Base-by-base conservation (phyloP, 2,888 invertebrate species). In the Lamellibrachia satsuma region DNA sequence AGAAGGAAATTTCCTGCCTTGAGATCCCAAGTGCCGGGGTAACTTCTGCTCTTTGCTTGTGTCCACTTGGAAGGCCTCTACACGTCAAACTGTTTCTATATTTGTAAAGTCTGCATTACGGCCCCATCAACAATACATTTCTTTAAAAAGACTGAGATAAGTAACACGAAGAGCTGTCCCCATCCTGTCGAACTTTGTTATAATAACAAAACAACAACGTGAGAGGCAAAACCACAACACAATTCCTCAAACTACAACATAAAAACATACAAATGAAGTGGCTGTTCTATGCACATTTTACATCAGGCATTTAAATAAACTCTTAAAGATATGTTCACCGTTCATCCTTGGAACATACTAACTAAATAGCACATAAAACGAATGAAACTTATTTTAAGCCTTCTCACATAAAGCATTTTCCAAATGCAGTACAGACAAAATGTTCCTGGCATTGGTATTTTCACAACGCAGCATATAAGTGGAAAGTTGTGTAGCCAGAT, bases 331-430 rank as follows among this genome's bases (percentile, higher is more conserved):
- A 75, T 75, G 75, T 75, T 75, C 75, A 75, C 75, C 75, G n/a
- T 75, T 75, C 15, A 75, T 75, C 22, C 15, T 75, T n/a, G 55
- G 55, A 55, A 75, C 22, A 6, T 22, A 6, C 22, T 4, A 15
- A 11, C 75, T 11, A 22, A 2, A 75, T 22, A 75, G 75, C 22
- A 75, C 75, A n/a, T 75, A 75, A 75, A 75, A n/a, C n/a, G 75
- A 55, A 55, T 55, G 55, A 75, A 75, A 75, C 75, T 75, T 75
- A n/a, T 75, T 75, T 75, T 75, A 75, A 75, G 75, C 75, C 75
- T 75, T 75, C 75, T 75, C 75, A 75, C 75, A 75, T 39, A 39
- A 39, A 75, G 6, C 15, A 75, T 4, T 60, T 60, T 15, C 75
- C 22, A 75, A n/a, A 22, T 75, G n/a, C 39, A 39, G 39, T 39